Evolutionary conservation across 2,797 vertebrate species (phyloP).

Genomic region (Parauchenoglanis punctatus): DNA sequence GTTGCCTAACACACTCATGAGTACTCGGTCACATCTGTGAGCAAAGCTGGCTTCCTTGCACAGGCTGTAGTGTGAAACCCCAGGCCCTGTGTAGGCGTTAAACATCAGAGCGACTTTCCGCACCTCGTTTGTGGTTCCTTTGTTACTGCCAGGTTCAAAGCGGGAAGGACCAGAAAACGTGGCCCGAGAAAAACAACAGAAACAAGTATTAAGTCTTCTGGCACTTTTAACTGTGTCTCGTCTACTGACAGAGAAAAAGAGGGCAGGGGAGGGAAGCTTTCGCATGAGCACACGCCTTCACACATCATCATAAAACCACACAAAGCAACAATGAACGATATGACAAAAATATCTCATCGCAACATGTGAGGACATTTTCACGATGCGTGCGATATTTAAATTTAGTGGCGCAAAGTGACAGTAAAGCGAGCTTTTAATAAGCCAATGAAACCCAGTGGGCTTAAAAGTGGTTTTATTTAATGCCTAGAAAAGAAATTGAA

Average conservation of each 20-base stretch:
- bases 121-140: constrained; percentile 32
- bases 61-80: constrained; percentile 32
- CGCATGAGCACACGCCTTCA: neutral
- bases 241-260: neutral
- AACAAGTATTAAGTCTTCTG: constrained; percentile 33
- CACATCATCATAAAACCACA: neutral
- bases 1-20: neutral
- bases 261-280: neutral
- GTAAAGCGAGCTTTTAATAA: neutral
- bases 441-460: neutral
- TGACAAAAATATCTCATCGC: neutral
- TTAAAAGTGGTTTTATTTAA: neutral
- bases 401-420: neutral
- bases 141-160: constrained; percentile 36
- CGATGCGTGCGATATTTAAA: neutral
- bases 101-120: constrained; percentile 34
- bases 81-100: constrained; percentile 17
- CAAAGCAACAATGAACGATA: neutral
- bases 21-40: neutral
- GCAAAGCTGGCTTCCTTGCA: constrained; percentile 9
- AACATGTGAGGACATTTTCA: neutral
- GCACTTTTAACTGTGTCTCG: neutral
- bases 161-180: constrained; percentile 22
- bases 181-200: constrained; percentile 14
- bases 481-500: neutral